Evolutionary conservation across 2,888 invertebrate species (phyloP).

Genomic region (Sialis fuliginosa): DNA sequence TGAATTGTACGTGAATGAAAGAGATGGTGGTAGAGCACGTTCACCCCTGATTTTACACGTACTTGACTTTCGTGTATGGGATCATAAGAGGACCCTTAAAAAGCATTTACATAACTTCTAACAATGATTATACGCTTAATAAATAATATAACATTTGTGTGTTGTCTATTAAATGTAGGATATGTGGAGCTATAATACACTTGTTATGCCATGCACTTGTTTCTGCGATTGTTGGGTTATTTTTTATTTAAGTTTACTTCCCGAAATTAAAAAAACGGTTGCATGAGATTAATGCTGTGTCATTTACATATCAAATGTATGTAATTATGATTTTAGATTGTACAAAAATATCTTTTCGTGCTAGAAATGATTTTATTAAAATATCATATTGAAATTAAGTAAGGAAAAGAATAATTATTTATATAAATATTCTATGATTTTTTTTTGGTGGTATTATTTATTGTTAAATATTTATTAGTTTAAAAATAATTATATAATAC

Average conservation of each 20-base stretch:
- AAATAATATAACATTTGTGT: background rate
- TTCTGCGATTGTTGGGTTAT: too few relatives aligned
- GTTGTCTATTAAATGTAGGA: background rate
- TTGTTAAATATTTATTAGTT: too few relatives aligned
- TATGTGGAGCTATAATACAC: background rate
- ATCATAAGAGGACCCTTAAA: constrained; percentile 3
- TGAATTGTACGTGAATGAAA: background rate
- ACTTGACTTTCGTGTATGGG: constrained; percentile 28
- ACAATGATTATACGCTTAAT: constrained; percentile 1
- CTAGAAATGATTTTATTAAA: too few relatives aligned
- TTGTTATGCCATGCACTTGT: background rate
- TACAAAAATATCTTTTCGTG: too few relatives aligned
- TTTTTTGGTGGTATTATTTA: too few relatives aligned
- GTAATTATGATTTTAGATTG: too few relatives aligned
- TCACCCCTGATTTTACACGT: constrained; percentile 38
- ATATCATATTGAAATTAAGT: background rate
- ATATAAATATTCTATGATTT: background rate
- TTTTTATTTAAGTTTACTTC: too few relatives aligned
- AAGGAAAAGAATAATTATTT: background rate
- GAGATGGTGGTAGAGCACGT: constrained; percentile 12
- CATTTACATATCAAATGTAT: too few relatives aligned
- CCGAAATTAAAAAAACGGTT: too few relatives aligned
- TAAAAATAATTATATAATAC: too few relatives aligned
- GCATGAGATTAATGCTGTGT: too few relatives aligned
- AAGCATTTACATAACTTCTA: constrained; percentile 21